Base-by-base conservation (phyloP, 2,797 vertebrate genomes). In the Cephalopachus bancanus region DNA sequence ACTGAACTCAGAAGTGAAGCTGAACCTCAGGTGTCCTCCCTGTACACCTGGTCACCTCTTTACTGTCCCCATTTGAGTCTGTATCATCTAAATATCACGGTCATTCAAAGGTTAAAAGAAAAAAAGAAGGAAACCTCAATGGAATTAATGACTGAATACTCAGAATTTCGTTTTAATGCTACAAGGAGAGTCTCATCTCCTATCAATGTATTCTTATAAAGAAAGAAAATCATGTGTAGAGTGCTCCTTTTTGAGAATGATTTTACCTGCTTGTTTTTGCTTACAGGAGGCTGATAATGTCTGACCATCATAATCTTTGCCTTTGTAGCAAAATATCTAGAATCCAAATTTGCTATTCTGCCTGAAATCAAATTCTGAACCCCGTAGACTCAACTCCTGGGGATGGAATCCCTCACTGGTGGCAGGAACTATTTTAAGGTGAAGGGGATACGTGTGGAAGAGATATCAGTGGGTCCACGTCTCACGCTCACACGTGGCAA, bases 351-450 rank as follows among this genome's bases (percentile, higher is more conserved):
- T 80, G 71, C 57, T 14, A 1, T 12, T 81, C 37, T 53, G 3
- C 62, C 33, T 24, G 57, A 62, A 60, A 5, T 51, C 1, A 9
- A 80, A 57, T 81, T 17, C 71, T 62, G 65, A 57, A 53, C 44
- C 22, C 1, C 0, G 16, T 28, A 17, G 59, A 62, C 19, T 22
- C 28, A 0, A 20, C 4, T 57, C 72, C 17, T 0, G 19, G 0
- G 33, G 59, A 24, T 2, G 7, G 72, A 22, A 0, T 14, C 1
- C 0, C 5, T 30, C 22, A 7, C 3, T 4, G 10, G 33, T 2
- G 0, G 7, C 0, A 0, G 55, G 16, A 8, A 12, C 53, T 0
- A 5, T 12, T 12, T 10, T 16, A 5, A 26, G 81, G 78, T 28
- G 24, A 53, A 92, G 37, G 44, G 10, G 17, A 7, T 1, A 1